A percentile compares a stretch with the other conserved stretches of the same genome.
Evolutionary conservation across 2,888 invertebrate species (phyloP).

Genomic region (Athalia cordata): DNA sequence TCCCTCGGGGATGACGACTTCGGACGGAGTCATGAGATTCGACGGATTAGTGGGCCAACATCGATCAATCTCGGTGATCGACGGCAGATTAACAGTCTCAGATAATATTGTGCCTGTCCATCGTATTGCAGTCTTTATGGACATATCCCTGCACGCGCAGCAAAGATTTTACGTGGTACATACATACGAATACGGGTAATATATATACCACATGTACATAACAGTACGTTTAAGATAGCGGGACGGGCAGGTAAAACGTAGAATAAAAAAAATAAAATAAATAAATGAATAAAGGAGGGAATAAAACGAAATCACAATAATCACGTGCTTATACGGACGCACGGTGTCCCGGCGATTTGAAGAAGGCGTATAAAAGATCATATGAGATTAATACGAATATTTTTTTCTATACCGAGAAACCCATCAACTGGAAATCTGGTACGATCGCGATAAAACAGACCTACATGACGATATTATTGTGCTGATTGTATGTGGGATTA

Average conservation of each 20-base stretch:
- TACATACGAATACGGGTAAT: neutral
- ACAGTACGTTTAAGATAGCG: no score
- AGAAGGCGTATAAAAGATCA: no score
- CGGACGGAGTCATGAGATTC: conserved; percentile 12
- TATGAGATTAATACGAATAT: no score
- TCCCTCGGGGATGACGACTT: conserved; percentile 25
- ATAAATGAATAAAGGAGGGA: no score
- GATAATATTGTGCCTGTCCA: conserved; percentile 42
- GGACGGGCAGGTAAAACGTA: no score
- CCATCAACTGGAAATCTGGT: no score
- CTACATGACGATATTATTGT: neutral
- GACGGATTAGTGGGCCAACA: conserved; percentile 34
- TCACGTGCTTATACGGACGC: no score
- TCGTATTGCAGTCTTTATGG: conserved; percentile 6
- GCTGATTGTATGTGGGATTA: neutral
- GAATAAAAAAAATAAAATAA: no score
- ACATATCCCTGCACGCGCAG: neutral
- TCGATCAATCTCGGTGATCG: conserved; percentile 45
- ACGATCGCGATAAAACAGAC: no score
- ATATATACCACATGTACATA: neutral
- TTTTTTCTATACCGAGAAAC: no score
- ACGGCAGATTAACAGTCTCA: conserved; percentile 39
- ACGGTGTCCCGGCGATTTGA: no score
- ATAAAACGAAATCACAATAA: no score
- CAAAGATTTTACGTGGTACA: neutral